Percentiles rank a stretch among this genome's conserved stretches.
phyloP scores from a whole-genome alignment of 2,113 vertebrate genomes.

The Malurus melanocephalus region DNA sequence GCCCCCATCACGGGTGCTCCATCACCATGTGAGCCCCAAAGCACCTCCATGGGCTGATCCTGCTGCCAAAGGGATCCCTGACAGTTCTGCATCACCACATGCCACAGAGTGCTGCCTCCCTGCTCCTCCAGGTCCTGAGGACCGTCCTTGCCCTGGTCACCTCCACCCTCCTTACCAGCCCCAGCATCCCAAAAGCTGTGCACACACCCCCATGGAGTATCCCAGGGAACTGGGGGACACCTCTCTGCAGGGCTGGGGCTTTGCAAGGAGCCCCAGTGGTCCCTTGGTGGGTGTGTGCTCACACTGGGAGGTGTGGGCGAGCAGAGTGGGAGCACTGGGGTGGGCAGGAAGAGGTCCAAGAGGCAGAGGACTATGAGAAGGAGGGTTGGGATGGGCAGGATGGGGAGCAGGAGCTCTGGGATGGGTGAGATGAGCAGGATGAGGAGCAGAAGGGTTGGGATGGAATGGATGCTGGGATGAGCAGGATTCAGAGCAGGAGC shows the following conservation, averaged over 20 bases:
- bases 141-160: fast-evolving
- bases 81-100: too few relatives aligned
- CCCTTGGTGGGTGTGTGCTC: background rate
- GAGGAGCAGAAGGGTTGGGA: background rate
- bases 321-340: background rate
- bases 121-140: background rate
- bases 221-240: too few relatives aligned
- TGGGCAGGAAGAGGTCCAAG: too few relatives aligned
- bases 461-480: too few relatives aligned
- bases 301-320: background rate
- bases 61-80: background rate
- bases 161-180: background rate
- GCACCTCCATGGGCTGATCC: background rate
- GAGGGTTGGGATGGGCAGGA: background rate
- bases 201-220: fast-evolving
- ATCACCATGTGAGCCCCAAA: background rate
- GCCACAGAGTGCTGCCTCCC: fast-evolving
- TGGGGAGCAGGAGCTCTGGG: background rate
- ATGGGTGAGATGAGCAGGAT: background rate
- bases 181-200: background rate
- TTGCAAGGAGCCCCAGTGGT: background rate
- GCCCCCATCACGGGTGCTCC: background rate
- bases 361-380: too few relatives aligned
- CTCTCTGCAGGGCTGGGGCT: background rate
- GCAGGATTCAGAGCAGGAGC: background rate